phyloP scores from a whole-genome alignment of 2,113 vertebrate genomes.

The Argyrosomus japonicus region DNA sequence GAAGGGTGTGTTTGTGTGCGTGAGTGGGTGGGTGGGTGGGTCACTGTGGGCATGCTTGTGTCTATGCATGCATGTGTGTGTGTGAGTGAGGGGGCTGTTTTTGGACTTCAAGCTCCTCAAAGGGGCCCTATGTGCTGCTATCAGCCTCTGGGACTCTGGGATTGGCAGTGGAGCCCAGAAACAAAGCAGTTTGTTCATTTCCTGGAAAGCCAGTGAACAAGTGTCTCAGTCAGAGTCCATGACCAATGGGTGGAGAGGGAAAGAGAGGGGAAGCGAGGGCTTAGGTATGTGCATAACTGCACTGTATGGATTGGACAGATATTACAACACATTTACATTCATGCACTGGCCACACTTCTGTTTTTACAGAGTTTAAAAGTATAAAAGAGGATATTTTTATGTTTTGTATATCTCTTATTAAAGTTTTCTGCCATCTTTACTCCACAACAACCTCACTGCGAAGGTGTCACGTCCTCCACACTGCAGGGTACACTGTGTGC shows the following conservation, averaged over 20 bases:
- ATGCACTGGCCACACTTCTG: neutral
- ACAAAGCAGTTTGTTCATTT: slow-evolving; percentile 84
- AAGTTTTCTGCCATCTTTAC: neutral
- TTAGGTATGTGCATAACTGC: slow-evolving; percentile 39
- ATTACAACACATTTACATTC: slow-evolving; percentile 24
- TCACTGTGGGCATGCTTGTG: slow-evolving; percentile 39
- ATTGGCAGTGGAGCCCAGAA: slow-evolving; percentile 65
- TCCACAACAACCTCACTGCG: slow-evolving; percentile 38
- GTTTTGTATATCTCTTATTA: neutral
- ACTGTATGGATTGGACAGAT: slow-evolving; percentile 24
- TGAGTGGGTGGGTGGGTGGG: slow-evolving; percentile 28
- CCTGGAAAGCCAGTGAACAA: slow-evolving; percentile 74
- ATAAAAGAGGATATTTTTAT: too few relatives aligned
- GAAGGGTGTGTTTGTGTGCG: slow-evolving; percentile 71
- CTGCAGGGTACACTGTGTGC: slow-evolving; percentile 29
- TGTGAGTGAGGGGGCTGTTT: slow-evolving; percentile 72
- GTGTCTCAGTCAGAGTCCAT: slow-evolving; percentile 70
- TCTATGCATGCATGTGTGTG: slow-evolving; percentile 56
- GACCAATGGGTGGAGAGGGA: slow-evolving; percentile 51
- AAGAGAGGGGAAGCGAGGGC: slow-evolving; percentile 37
- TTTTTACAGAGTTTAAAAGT: slow-evolving; percentile 11
- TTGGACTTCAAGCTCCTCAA: slow-evolving; percentile 72
- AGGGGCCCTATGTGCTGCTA: slow-evolving; percentile 76
- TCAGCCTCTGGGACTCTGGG: slow-evolving; percentile 77
- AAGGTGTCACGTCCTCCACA: slow-evolving; percentile 49